Conservation (phyloP, 64 coral and sea anemone species). For the Anthopleura sola region DNA sequence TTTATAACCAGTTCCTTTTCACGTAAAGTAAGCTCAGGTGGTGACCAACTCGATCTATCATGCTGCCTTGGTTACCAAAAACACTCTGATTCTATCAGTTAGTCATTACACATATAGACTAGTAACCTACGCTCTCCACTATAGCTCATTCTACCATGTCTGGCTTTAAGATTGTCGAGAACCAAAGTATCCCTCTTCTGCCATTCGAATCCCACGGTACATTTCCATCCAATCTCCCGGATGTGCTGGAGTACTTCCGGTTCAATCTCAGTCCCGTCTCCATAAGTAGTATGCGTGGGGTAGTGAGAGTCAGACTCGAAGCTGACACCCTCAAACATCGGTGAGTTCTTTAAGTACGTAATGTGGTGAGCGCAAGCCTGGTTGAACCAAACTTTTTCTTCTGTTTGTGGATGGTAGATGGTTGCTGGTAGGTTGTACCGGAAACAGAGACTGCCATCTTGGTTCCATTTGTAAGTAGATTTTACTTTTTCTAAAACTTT, state of each 20-base stretch:
- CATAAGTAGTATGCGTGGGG: constrained; percentile 73
- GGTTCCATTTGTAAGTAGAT: constrained; percentile 32
- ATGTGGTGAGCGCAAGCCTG: constrained; percentile 63
- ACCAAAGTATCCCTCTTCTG: constrained; percentile 62
- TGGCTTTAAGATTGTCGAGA: constrained; percentile 57
- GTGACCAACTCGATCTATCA: too few relatives aligned
- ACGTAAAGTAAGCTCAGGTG: too few relatives aligned
- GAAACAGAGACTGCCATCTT: constrained; percentile 30
- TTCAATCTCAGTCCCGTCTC: constrained; percentile 78
- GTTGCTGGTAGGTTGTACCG: constrained; percentile 60
- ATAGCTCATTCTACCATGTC: constrained; percentile 71
- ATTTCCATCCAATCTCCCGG: constrained; percentile 59
- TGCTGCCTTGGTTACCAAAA: too few relatives aligned
- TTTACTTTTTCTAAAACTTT: not conserved
- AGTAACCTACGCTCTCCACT: constrained; percentile 55
- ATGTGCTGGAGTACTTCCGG: constrained; percentile 72
- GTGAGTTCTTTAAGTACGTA: constrained; percentile 67
- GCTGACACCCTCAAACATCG: constrained; percentile 56
- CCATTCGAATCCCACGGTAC: constrained; percentile 90
- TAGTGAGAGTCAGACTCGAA: constrained; percentile 52
- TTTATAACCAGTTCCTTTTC: too few relatives aligned
- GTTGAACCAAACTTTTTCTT: constrained; percentile 85
- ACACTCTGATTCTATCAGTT: not conserved
- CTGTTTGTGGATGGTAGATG: constrained; percentile 68
- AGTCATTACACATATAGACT: constrained; percentile 57